phyloP scores from a whole-genome alignment of 2,113 vertebrate species.

The Girardinichthys multiradiatus region DNA sequence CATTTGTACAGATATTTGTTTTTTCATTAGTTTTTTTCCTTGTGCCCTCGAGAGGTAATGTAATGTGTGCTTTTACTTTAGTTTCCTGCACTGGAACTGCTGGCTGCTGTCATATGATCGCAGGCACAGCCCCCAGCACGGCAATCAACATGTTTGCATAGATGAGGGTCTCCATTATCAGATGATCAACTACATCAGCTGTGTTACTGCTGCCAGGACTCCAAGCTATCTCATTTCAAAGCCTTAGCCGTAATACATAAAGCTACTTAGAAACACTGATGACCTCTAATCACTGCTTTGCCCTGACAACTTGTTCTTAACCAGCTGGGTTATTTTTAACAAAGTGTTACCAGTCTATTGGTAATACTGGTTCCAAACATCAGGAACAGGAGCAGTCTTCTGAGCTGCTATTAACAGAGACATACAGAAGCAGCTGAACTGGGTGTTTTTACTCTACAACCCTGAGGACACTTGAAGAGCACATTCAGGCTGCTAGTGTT shows the following conservation, averaged over 20 bases:
- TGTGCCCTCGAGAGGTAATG: conserved; percentile 27
- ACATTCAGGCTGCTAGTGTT: too few relatives aligned
- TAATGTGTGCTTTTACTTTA: conserved; percentile 5
- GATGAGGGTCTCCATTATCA: conserved; percentile 28
- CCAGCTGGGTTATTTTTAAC: background rate
- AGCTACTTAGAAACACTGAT: conserved; percentile 22
- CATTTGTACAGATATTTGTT: conserved; percentile 65
- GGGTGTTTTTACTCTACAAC: background rate
- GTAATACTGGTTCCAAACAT: background rate
- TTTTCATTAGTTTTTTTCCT: conserved; percentile 48
- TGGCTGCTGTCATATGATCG: conserved; percentile 19
- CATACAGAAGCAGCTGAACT: background rate
- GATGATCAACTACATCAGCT: conserved; percentile 20
- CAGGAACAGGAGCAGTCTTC: background rate
- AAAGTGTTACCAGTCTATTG: too few relatives aligned
- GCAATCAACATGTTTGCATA: conserved; percentile 31
- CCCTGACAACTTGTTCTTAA: background rate
- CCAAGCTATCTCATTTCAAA: conserved; percentile 28
- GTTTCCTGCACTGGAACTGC: background rate
- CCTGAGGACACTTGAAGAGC: background rate
- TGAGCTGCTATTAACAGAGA: background rate
- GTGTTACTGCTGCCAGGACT: conserved; percentile 22
- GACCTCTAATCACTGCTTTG: conserved; percentile 7
- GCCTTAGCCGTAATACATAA: conserved; percentile 11
- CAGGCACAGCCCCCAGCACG: conserved; percentile 24